Percentiles rank a stretch among this genome's conserved stretches.
Evolutionary conservation across 1,140 invertebrate species (phyloP).

Genomic region (Ceratina calcarata): DNA sequence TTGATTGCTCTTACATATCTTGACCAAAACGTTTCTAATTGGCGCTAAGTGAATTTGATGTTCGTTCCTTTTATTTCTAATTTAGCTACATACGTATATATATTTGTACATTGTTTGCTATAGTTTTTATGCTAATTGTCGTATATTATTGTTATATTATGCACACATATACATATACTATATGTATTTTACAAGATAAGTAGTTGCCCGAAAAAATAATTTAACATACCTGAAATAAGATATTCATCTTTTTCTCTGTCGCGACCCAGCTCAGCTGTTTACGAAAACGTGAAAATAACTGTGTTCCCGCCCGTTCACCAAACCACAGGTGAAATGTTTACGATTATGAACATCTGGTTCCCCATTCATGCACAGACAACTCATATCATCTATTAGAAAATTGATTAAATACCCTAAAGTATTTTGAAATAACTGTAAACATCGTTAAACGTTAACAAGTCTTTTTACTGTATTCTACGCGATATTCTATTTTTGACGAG

Average conservation of each 20-base stretch:
- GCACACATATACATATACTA: no score
- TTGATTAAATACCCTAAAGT: background rate
- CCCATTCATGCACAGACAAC: no score
- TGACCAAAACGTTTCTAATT: constrained; percentile 33
- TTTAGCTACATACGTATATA: no score
- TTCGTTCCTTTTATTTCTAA: background rate
- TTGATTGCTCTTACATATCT: constrained; percentile 14
- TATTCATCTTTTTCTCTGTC: background rate
- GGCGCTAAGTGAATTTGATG: background rate
- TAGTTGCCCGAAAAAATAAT: background rate
- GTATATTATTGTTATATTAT: no score
- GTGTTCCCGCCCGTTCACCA: background rate
- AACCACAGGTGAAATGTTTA: constrained; percentile 16
- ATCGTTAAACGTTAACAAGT: background rate
- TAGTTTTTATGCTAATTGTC: no score
- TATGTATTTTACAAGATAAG: background rate
- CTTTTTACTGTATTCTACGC: background rate
- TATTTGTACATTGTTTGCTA: no score
- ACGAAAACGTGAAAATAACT: background rate
- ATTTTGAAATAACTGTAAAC: background rate
- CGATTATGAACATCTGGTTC: background rate
- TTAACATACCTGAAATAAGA: background rate
- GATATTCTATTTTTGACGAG: background rate
- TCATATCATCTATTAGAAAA: background rate
- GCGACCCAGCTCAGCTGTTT: background rate